These are phyloP conservation scores for Damaliscus lunatus DNA, from an alignment of 2,113 vertebrate species.

Conservation along the genomic window DNA sequence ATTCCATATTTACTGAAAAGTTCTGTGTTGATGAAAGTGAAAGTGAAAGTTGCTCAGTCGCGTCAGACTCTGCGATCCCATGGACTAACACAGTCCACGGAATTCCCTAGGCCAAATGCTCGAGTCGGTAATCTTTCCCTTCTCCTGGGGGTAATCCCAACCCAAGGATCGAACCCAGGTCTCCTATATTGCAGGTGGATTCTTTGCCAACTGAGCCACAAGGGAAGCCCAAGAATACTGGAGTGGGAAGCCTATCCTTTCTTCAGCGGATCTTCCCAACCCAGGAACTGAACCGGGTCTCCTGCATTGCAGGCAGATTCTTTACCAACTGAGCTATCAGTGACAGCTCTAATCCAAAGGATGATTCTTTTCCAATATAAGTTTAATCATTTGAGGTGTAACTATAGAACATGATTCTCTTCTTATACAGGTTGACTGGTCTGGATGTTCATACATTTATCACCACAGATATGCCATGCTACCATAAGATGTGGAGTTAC, in stretches of 20 bases:
- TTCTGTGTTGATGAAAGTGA: neutral
- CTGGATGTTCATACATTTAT: neutral
- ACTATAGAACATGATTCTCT: neutral
- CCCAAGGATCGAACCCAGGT: neutral
- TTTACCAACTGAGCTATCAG: neutral
- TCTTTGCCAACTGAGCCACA: neutral
- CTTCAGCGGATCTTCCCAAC: neutral
- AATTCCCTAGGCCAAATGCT: neutral
- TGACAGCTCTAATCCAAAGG: neutral
- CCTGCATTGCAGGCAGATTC: neutral
- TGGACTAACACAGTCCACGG: neutral
- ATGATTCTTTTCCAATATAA: neutral
- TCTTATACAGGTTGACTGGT: neutral
- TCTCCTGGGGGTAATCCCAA: neutral
- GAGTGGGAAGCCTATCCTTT: neutral
- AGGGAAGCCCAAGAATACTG: neutral
- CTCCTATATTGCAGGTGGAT: neutral
- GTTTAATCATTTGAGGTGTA: neutral
- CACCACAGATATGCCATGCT: neutral
- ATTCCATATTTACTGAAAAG: neutral
- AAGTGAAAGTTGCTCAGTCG: neutral
- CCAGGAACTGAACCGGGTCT: neutral
- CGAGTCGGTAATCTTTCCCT: neutral
- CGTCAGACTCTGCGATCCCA: accelerated
- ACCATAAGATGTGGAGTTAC: neutral